Conservation (phyloP, 2,113 vertebrate species). For the Spea bombifrons region DNA sequence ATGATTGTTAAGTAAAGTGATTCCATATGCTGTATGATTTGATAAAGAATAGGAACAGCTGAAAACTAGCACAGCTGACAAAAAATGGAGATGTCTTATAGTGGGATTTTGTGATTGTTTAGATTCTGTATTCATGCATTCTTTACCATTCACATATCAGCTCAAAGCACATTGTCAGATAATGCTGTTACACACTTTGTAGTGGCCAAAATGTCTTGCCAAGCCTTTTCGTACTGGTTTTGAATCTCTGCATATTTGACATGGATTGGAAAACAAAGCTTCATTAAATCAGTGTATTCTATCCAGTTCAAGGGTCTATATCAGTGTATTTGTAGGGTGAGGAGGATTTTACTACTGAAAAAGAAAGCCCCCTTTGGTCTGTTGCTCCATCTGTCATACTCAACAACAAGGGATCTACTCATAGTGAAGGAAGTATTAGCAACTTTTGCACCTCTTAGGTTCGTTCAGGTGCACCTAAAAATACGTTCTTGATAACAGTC, state of each 20-base stretch:
- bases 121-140: conserved; percentile 16
- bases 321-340: conserved; percentile 8
- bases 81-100: not conserved
- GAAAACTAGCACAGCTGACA: not conserved
- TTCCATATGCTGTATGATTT: no score
- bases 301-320: conserved; percentile 15
- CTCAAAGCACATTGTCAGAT: conserved; percentile 40
- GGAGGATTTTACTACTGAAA: conserved; percentile 1
- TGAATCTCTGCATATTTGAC: conserved; percentile 6
- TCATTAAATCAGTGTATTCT: conserved; percentile 5
- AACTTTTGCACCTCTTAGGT: not conserved
- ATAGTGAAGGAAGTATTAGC: not conserved
- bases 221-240: conserved; percentile 20
- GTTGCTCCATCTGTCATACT: conserved; percentile 11
- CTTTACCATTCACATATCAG: conserved; percentile 29
- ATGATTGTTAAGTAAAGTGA: no score
- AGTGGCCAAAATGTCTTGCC: conserved; percentile 19
- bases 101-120: not conserved
- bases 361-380: conserved; percentile 15
- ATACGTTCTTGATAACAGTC: not conserved
- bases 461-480: not conserved
- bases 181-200: conserved; percentile 31
- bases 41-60: no score
- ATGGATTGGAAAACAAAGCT: conserved; percentile 17
- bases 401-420: conserved; percentile 11